Evolutionary conservation across 1,140 invertebrate genomes (phyloP).

Genomic region (Trichonephila clavipes): DNA sequence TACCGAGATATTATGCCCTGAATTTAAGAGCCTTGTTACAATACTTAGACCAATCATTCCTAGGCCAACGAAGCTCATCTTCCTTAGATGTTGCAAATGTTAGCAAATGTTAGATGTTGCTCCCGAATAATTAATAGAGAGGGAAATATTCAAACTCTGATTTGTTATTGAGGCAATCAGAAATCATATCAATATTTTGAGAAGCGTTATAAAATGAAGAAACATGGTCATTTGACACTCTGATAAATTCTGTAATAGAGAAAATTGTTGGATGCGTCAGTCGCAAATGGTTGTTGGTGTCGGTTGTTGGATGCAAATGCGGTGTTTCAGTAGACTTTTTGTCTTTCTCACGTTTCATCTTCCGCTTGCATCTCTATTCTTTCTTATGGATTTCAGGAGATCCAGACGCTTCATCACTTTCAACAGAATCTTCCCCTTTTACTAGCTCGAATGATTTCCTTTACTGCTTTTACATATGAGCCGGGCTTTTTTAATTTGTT

Average conservation of each 20-base stretch:
- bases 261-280: rapidly evolving
- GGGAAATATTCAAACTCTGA: neutral
- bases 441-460: neutral
- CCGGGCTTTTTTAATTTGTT: neutral
- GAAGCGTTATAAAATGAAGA: neutral
- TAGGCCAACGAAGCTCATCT: conserved; percentile 73
- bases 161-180: too few species aligned
- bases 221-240: neutral
- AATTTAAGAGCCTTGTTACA: neutral
- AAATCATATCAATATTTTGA: neutral
- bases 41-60: neutral
- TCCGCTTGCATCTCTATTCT: neutral
- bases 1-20: neutral
- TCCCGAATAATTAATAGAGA: neutral
- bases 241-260: rapidly evolving
- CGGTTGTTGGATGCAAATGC: rapidly evolving
- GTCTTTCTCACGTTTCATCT: neutral
- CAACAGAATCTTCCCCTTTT: too few species aligned
- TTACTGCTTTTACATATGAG: neutral
- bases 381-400: neutral
- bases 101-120: too few species aligned
- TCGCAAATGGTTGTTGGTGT: too few species aligned
- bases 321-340: neutral
- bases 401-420: neutral
- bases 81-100: too few species aligned